These are phyloP conservation scores for Sebastes vulpes DNA, from an alignment of 2,797 vertebrate species.

Conservation along the genomic window DNA sequence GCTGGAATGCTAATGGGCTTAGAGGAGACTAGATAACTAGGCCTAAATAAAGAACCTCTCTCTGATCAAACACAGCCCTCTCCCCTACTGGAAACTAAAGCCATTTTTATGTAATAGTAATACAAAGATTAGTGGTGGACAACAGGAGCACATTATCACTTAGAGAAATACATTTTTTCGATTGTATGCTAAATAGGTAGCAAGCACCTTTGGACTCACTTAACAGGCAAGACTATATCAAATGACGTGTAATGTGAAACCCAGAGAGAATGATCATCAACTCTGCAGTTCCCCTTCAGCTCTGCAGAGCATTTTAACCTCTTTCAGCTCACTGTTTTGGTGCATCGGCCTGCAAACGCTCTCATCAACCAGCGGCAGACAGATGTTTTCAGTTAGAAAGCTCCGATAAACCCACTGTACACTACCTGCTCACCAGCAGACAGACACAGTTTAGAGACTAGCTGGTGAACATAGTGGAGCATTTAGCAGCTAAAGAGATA, in stretches of 20 bases:
- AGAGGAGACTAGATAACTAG: conserved; percentile 53
- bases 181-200: not conserved
- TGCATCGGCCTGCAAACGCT: too few relatives aligned
- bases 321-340: not conserved
- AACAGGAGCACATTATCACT: not conserved
- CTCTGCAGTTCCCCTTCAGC: not conserved
- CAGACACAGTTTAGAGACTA: not conserved
- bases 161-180: not conserved
- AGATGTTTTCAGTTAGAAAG: not conserved
- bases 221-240: not conserved
- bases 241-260: not conserved
- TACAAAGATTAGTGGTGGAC: not conserved
- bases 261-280: not conserved
- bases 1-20: conserved; percentile 51
- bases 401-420: not conserved
- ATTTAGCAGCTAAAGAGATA: not conserved
- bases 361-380: not conserved
- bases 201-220: not conserved
- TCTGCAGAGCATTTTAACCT: not conserved
- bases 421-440: not conserved
- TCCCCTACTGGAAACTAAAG: not conserved
- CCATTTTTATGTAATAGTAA: not conserved
- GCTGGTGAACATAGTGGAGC: not conserved
- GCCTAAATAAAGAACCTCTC: conserved; percentile 54
- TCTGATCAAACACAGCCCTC: conserved; percentile 2